Conservation (phyloP, 2,113 vertebrate species). For the Tiliqua scincoides region DNA sequence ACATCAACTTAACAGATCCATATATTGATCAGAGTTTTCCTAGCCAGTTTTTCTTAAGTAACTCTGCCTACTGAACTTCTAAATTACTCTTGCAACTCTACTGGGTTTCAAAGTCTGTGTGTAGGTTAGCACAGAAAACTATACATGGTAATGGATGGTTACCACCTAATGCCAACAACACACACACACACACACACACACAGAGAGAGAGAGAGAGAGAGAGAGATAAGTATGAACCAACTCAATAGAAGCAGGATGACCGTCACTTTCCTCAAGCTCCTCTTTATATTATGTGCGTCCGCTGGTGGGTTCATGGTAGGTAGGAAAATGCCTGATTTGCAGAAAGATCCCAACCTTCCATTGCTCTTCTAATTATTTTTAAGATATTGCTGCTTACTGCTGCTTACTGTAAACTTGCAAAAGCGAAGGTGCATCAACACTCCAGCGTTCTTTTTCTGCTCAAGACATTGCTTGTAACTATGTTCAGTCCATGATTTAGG, state of each 20-base stretch:
- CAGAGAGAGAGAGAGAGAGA: no score
- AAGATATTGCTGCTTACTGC: neutral
- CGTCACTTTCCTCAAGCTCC: neutral
- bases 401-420: neutral
- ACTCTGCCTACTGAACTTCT: neutral
- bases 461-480: neutral
- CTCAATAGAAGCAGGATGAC: neutral
- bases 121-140: neutral
- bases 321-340: constrained; percentile 20
- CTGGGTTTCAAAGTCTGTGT: neutral
- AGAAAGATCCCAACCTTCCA: neutral
- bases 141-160: no score
- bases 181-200: no score
- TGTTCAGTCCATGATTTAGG: neutral
- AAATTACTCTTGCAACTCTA: neutral
- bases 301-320: constrained; percentile 16
- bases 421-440: neutral
- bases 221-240: neutral
- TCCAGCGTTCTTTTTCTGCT: neutral
- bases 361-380: neutral
- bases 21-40: neutral
- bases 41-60: neutral
- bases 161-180: neutral
- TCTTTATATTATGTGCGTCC: neutral
- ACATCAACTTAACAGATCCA: neutral